A percentile compares a stretch with the other conserved stretches of the same genome.
These are phyloP conservation scores for Theretra japonica DNA, from an alignment of 2,888 invertebrate genomes.

Conservation along the genomic window DNA sequence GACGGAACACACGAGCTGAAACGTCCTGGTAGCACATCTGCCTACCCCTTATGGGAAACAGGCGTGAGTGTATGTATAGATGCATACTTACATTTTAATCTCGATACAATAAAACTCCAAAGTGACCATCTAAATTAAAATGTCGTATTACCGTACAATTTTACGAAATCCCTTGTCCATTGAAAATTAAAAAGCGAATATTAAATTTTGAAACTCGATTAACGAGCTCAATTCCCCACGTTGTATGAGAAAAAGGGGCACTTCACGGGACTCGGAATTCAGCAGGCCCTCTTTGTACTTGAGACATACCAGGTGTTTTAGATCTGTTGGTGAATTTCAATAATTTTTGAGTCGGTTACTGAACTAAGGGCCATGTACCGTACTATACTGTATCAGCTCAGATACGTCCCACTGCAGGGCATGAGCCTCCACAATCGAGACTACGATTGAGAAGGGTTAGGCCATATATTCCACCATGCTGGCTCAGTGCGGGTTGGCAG, in stretches of 20 bases:
- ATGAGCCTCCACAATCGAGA: too few relatives aligned
- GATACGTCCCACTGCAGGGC: too few relatives aligned
- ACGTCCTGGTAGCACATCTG: too few relatives aligned
- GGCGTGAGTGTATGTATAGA: too few relatives aligned
- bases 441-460: too few relatives aligned
- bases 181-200: conserved; percentile 22
- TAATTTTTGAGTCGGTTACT: background rate
- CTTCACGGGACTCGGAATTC: background rate
- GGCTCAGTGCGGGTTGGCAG: too few relatives aligned
- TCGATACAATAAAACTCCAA: background rate
- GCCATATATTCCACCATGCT: too few relatives aligned
- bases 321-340: background rate
- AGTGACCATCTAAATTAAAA: background rate
- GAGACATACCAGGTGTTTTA: background rate
- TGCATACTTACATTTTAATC: too few relatives aligned
- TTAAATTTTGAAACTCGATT: conserved; percentile 22
- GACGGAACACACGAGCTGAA: too few relatives aligned
- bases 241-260: background rate
- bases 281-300: background rate
- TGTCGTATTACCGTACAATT: conserved; percentile 9
- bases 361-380: too few relatives aligned
- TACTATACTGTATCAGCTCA: too few relatives aligned
- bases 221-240: background rate
- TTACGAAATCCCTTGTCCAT: conserved; percentile 6
- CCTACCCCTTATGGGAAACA: too few relatives aligned